A percentile compares a stretch with the other conserved stretches of the same genome.
Evolutionary conservation across 2,888 invertebrate genomes (phyloP).

Genomic region (Cheilosia pagana): DNA sequence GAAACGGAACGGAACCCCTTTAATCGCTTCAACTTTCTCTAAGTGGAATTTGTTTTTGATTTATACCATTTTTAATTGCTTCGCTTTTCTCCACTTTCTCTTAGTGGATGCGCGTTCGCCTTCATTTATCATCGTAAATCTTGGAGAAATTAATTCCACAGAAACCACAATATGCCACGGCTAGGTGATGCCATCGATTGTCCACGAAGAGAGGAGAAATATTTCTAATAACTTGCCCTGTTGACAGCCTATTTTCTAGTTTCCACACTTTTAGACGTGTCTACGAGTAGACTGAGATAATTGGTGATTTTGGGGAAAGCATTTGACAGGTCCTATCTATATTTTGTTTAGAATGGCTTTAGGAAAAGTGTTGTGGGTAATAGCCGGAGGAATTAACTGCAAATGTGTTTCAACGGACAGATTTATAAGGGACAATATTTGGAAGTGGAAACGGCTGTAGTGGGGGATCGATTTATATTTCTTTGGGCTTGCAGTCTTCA

Average conservation of each 20-base stretch:
- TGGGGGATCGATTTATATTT: too few relatives aligned
- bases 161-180: conserved; percentile 61
- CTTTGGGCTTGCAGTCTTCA: too few relatives aligned
- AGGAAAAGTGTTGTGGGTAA: conserved; percentile 9
- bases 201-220: conserved; percentile 38
- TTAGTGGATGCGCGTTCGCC: conserved; percentile 60
- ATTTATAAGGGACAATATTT: conserved; percentile 4
- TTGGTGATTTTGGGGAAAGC: conserved; percentile 34
- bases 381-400: conserved; percentile 24
- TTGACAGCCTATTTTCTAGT: conserved; percentile 64
- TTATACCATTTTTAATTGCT: conserved; percentile 74
- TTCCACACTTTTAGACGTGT: conserved; percentile 56
- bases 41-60: conserved; percentile 69
- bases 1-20: conserved; percentile 67
- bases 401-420: conserved; percentile 12
- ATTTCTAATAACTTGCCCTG: conserved; percentile 73
- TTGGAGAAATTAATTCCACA: conserved; percentile 65
- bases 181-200: conserved; percentile 60
- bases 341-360: conserved; percentile 27
- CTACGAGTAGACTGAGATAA: neutral
- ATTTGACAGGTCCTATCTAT: conserved; percentile 55
- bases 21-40: conserved; percentile 57
- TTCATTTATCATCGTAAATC: conserved; percentile 74
- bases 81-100: conserved; percentile 73
- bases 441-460: neutral